Conservation (phyloP, 2,113 vertebrate genomes). For the Amblyornis subalaris region DNA sequence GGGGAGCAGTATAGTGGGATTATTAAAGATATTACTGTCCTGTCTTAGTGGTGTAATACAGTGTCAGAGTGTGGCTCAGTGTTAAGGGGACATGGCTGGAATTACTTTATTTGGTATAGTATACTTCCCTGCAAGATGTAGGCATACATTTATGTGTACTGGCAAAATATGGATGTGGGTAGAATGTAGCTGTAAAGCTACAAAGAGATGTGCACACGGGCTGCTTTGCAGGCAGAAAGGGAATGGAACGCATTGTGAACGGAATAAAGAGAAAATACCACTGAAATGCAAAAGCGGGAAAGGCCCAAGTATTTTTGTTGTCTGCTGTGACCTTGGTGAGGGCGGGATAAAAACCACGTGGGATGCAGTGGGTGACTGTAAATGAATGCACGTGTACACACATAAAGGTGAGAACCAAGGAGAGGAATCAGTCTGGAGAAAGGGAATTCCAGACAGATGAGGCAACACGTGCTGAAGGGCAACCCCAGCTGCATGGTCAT, state of each 20-base stretch:
- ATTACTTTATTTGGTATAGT: not conserved
- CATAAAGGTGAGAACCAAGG: not conserved
- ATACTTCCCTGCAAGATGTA: not conserved
- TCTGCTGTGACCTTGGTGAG: not conserved
- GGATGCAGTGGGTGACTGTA: not conserved
- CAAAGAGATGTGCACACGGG: not conserved
- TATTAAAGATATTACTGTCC: not conserved
- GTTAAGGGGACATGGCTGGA: not conserved
- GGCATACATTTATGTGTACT: not conserved
- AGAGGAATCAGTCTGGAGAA: not conserved
- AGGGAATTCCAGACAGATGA: not conserved
- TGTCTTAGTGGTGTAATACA: not conserved
- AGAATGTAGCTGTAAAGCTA: not conserved
- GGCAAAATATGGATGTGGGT: not conserved
- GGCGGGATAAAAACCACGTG: not conserved
- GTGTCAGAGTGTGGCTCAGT: not conserved
- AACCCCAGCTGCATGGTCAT: conserved; percentile 29
- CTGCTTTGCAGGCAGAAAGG: not conserved
- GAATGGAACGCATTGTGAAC: not conserved
- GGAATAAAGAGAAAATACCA: not conserved
- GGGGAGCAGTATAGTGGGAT: not conserved
- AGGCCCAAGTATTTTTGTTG: not conserved
- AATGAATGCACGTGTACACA: accelerated
- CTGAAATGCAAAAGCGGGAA: not conserved
- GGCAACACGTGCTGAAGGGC: not conserved